Conservation (phyloP, 2,113 vertebrate genomes). For the Garra rufa region DNA sequence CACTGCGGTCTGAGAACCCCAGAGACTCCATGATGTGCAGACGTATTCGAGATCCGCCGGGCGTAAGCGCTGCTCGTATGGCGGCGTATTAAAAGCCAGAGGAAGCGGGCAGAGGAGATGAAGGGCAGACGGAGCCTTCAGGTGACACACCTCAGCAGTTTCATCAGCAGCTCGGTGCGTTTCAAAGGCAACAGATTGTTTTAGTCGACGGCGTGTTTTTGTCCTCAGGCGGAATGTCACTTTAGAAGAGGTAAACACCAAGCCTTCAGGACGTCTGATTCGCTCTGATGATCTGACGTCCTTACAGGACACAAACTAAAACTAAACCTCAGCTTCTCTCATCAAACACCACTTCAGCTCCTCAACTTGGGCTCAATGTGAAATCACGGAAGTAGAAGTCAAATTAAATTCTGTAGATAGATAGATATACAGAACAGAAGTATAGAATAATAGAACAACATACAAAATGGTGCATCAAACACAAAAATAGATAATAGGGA, state of each 20-base stretch:
- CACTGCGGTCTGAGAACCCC: background rate
- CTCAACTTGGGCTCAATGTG: background rate
- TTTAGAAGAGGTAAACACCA: background rate
- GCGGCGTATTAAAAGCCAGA: background rate
- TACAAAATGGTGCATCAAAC: too few species aligned
- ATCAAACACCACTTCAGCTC: background rate
- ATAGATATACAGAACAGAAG: background rate
- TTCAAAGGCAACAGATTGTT: conserved; percentile 32
- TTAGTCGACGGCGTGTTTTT: background rate
- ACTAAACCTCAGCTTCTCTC: background rate
- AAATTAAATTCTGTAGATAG: background rate
- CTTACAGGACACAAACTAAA: background rate
- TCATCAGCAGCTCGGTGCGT: background rate
- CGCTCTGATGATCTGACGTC: background rate
- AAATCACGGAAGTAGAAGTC: background rate
- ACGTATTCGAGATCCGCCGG: background rate
- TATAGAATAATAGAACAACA: too few species aligned
- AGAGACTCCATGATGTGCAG: background rate
- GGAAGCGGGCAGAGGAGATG: background rate
- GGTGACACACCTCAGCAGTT: conserved; percentile 13
- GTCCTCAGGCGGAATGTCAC: conserved; percentile 10
- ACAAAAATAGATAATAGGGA: too few species aligned
- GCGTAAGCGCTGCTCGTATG: conserved; percentile 17
- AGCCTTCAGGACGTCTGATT: background rate
- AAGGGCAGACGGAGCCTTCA: conserved; percentile 22